A percentile compares a stretch with the other conserved stretches of the same genome.
Conservation (phyloP, 2,113 vertebrate genomes). For the Chionis minor region DNA sequence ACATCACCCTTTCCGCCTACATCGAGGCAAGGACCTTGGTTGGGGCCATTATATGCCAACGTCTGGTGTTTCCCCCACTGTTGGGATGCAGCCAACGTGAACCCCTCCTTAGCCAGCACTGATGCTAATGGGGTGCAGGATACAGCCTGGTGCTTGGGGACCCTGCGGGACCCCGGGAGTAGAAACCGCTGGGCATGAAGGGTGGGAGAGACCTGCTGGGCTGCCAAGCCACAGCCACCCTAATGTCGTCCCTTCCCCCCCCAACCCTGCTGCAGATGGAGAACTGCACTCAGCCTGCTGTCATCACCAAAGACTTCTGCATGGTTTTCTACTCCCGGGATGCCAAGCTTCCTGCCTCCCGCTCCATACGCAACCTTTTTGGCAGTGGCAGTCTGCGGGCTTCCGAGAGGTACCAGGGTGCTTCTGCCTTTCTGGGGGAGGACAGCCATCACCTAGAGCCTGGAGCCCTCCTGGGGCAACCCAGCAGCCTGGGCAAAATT, state of each 20-base stretch:
- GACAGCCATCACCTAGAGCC: not conserved
- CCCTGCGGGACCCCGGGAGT: not conserved
- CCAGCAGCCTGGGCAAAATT: not conserved
- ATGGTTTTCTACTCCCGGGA: constrained; percentile 98
- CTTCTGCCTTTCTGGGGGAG: not conserved
- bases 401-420: constrained; percentile 83
- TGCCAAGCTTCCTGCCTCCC: constrained; percentile 90
- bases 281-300: constrained; percentile 91
- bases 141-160: not conserved
- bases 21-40: constrained; percentile 82
- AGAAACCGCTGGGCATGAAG: not conserved
- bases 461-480: not conserved
- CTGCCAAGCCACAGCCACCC: not conserved
- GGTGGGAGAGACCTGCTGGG: not conserved
- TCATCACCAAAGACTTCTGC: constrained; percentile 97
- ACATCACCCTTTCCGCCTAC: constrained; percentile 96
- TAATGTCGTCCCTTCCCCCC: not conserved
- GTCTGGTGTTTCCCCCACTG: not conserved
- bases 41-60: not conserved
- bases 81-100: not conserved
- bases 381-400: constrained; percentile 89
- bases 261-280: constrained; percentile 82
- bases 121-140: not conserved
- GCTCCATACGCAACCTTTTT: constrained; percentile 93
- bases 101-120: not conserved